These are phyloP conservation scores for Argyra leucocephala DNA, from an alignment of 2,888 invertebrate species.

Conservation along the genomic window DNA sequence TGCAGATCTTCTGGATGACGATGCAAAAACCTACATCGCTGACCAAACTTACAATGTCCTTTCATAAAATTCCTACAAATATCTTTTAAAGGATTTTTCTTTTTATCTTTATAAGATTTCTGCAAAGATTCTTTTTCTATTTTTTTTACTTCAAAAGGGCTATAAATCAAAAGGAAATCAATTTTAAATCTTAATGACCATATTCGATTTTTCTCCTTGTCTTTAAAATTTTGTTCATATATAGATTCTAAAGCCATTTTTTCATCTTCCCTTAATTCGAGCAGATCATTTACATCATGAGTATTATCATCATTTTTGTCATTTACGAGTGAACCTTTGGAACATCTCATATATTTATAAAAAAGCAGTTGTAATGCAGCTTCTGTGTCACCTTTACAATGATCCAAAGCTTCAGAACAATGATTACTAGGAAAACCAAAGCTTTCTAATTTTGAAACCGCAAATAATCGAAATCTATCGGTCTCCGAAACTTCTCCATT, in stretches of 20 bases:
- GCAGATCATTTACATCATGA: slow-evolving; percentile 44
- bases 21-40: slow-evolving; percentile 66
- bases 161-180: slow-evolving; percentile 54
- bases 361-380: slow-evolving; percentile 61
- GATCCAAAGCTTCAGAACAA: slow-evolving; percentile 62
- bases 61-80: slow-evolving; percentile 51
- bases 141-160: slow-evolving; percentile 44
- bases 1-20: slow-evolving; percentile 41
- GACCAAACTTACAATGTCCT: slow-evolving; percentile 63
- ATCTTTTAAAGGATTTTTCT: slow-evolving; percentile 28
- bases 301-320: slow-evolving; percentile 20
- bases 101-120: slow-evolving; percentile 30
- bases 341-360: slow-evolving; percentile 53
- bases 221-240: slow-evolving; percentile 59
- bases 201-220: slow-evolving; percentile 57
- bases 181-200: slow-evolving; percentile 63
- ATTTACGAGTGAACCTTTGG: slow-evolving; percentile 15
- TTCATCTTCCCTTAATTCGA: slow-evolving; percentile 61
- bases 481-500: slow-evolving; percentile 45
- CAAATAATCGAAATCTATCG: slow-evolving; percentile 59
- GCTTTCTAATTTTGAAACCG: slow-evolving; percentile 60
- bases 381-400: slow-evolving; percentile 59
- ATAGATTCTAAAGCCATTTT: slow-evolving; percentile 67
- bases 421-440: slow-evolving; percentile 67
- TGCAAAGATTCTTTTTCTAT: slow-evolving; percentile 41